phyloP scores from a whole-genome alignment of 2,888 invertebrate species.

The Noctua comes region DNA sequence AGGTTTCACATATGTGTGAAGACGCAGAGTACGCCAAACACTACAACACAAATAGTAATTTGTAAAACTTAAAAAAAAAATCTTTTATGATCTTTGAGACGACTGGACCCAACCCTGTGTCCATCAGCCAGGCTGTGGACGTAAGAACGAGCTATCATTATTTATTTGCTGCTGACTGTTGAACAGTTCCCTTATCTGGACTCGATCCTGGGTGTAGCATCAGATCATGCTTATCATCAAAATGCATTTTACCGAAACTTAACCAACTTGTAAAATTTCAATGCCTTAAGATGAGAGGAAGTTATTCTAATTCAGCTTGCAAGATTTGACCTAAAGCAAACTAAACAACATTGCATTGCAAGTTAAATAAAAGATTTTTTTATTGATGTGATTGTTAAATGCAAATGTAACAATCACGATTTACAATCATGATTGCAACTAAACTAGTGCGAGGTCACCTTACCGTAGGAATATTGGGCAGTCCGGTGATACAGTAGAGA shows the following conservation, averaged over 20 bases:
- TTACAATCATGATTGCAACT: neutral
- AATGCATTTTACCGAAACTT: neutral
- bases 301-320: neutral
- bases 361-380: neutral
- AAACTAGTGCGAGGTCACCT: conserved; percentile 14
- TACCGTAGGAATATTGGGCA: conserved; percentile 90
- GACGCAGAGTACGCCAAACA: conserved; percentile 83
- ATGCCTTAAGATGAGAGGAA: neutral
- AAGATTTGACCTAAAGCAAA: neutral
- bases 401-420: neutral
- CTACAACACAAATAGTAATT: conserved; percentile 65
- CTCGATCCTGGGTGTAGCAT: neutral
- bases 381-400: neutral
- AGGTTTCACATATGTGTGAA: conserved; percentile 66
- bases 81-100: neutral
- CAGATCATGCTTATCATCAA: neutral
- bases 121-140: neutral
- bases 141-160: neutral
- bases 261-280: neutral
- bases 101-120: neutral
- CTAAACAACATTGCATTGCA: neutral
- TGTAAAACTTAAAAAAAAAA: neutral
- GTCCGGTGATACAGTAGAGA: conserved; percentile 89
- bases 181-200: neutral
- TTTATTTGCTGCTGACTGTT: neutral